These are phyloP conservation scores for Umimayanthus kanabou DNA, from an alignment of 92 coral and sea anemone species.

Conservation along the genomic window DNA sequence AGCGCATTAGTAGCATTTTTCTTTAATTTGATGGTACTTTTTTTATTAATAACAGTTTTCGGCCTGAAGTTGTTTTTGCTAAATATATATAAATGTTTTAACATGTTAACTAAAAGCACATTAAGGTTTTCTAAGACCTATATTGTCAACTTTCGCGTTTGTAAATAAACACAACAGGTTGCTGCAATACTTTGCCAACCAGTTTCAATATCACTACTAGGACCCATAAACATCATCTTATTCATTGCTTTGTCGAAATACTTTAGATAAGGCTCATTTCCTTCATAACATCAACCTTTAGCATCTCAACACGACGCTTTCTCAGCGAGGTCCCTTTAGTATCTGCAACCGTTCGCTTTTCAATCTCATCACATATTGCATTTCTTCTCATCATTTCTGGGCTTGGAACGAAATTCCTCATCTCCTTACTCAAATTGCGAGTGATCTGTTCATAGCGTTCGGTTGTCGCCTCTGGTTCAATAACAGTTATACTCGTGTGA, in stretches of 20 bases:
- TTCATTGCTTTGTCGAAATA: neutral
- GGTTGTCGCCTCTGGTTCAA: neutral
- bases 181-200: too few species aligned
- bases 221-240: too few species aligned
- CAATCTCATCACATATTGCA: slow-evolving; percentile 31
- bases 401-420: slow-evolving; percentile 35
- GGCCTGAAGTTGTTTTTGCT: too few species aligned
- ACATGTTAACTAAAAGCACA: too few species aligned
- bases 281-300: slow-evolving; percentile 6
- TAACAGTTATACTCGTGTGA: neutral
- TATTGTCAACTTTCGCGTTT: too few species aligned
- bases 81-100: too few species aligned
- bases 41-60: too few species aligned
- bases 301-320: slow-evolving; percentile 3
- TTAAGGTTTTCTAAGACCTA: too few species aligned
- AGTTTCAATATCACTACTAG: too few species aligned
- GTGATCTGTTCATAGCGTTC: slow-evolving; percentile 25
- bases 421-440: slow-evolving; percentile 31
- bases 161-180: too few species aligned
- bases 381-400: slow-evolving; percentile 37
- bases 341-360: slow-evolving; percentile 5
- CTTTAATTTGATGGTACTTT: too few species aligned
- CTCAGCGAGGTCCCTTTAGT: neutral
- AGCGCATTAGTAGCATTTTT: too few species aligned
- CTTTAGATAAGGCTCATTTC: slow-evolving; percentile 6